Conservation (phyloP, 2,797 vertebrate genomes). For the Netta rufina region DNA sequence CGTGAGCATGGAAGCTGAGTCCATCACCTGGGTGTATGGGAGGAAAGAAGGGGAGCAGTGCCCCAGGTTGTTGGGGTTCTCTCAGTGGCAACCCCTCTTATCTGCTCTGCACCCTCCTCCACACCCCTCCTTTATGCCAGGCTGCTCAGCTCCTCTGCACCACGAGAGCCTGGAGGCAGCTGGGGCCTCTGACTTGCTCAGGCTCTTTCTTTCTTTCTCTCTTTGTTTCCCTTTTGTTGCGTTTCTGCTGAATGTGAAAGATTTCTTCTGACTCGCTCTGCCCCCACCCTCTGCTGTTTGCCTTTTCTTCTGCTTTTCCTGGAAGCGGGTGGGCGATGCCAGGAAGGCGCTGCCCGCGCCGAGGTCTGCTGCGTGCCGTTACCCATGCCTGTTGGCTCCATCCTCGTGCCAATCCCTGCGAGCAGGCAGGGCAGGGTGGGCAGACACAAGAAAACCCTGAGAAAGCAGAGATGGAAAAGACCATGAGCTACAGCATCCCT, state of each 20-base stretch:
- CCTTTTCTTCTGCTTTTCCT: background rate
- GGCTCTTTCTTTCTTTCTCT: background rate
- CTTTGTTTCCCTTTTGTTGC: background rate
- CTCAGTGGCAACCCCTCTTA: background rate
- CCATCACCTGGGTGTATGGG: rapidly evolving
- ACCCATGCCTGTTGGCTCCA: background rate
- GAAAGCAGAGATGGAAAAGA: rapidly evolving
- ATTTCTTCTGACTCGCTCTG: background rate
- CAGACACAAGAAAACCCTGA: background rate
- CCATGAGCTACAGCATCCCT: background rate
- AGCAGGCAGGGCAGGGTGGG: background rate
- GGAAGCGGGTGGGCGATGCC: background rate
- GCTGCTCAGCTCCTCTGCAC: background rate
- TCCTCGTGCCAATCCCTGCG: background rate
- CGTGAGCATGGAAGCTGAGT: rapidly evolving
- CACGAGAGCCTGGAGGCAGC: background rate
- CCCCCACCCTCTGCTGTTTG: background rate
- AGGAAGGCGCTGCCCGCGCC: background rate
- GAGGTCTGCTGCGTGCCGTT: rapidly evolving
- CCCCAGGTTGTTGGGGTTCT: background rate
- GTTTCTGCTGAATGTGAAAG: background rate
- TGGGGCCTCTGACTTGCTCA: background rate
- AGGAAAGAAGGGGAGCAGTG: background rate
- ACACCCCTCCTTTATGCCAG: rapidly evolving
- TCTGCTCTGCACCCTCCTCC: rapidly evolving